phyloP scores from a whole-genome alignment of 1,140 invertebrate genomes.

The Nasonia giraulti region DNA sequence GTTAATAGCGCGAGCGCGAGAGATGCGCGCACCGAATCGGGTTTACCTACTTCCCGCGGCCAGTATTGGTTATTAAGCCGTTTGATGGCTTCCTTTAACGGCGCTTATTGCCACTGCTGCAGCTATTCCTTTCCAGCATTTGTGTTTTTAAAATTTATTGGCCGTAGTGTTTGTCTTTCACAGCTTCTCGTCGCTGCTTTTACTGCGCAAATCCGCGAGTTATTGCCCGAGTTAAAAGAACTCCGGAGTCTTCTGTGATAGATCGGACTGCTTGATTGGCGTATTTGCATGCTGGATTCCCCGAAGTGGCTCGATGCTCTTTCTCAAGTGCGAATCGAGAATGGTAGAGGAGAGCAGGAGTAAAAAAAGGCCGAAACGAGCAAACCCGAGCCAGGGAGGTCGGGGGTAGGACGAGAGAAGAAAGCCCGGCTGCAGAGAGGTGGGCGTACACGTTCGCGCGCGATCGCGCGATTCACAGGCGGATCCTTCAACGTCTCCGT shows the following conservation, averaged over 20 bases:
- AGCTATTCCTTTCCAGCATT: background rate
- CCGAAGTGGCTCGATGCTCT: slow-evolving; percentile 12
- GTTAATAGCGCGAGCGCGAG: slow-evolving; percentile 38
- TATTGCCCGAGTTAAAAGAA: background rate
- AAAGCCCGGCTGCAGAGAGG: slow-evolving; percentile 27
- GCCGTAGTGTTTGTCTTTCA: background rate
- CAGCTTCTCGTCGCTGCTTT: too few species aligned
- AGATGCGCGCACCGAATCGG: background rate
- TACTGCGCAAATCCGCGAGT: background rate
- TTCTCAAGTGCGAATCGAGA: slow-evolving; percentile 19
- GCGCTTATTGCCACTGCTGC: background rate
- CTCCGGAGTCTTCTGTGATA: background rate
- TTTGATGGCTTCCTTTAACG: background rate
- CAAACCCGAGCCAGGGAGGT: background rate
- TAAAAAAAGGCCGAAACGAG: background rate
- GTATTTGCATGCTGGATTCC: slow-evolving; percentile 1
- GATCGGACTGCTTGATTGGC: background rate
- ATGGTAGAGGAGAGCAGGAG: background rate
- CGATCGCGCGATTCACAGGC: slow-evolving; percentile 51
- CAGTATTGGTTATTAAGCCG: slow-evolving; percentile 33
- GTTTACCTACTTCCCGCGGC: slow-evolving; percentile 20
- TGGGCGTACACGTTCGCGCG: slow-evolving; percentile 32
- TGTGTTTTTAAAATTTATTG: background rate
- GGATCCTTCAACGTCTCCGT: slow-evolving; percentile 64
- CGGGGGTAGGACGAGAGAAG: slow-evolving; percentile 1